Evolutionary conservation across 2,888 invertebrate genomes (phyloP).

Genomic region (Epistrophella euchroma): DNA sequence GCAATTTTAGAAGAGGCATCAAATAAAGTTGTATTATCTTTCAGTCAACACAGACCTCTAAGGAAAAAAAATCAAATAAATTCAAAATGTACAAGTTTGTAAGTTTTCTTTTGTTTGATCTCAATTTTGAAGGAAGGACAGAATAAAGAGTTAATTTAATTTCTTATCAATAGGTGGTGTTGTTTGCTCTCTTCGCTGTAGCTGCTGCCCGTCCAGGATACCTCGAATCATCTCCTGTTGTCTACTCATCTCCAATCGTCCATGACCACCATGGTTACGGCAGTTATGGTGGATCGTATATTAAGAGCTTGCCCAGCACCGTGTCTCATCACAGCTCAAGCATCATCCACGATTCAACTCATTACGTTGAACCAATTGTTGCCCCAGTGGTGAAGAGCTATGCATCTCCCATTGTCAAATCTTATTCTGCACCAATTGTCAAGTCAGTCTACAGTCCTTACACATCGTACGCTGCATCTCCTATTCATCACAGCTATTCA

Average conservation of each 20-base stretch:
- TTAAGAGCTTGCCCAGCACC: slow-evolving; percentile 84
- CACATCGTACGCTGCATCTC: slow-evolving; percentile 33
- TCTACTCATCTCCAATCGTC: slow-evolving; percentile 77
- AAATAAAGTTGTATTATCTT: slow-evolving; percentile 38
- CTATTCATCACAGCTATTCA: slow-evolving; percentile 62
- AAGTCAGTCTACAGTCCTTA: slow-evolving; percentile 71
- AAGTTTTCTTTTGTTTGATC: slow-evolving; percentile 54
- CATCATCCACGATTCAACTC: slow-evolving; percentile 83
- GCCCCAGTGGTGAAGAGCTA: slow-evolving; percentile 77
- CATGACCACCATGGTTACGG: slow-evolving; percentile 78
- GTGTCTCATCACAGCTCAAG: slow-evolving; percentile 84
- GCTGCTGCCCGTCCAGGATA: slow-evolving; percentile 82
- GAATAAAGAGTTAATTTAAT: not conserved
- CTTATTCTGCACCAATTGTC: slow-evolving; percentile 76
- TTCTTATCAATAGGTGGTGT: slow-evolving; percentile 78
- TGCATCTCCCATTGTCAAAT: slow-evolving; percentile 78
- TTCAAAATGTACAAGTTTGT: slow-evolving; percentile 82
- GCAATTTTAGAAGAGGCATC: slow-evolving; percentile 28
- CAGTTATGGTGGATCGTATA: slow-evolving; percentile 76
- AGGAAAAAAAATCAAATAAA: slow-evolving; percentile 52
- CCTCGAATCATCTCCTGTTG: slow-evolving; percentile 75
- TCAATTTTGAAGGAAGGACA: not conserved
- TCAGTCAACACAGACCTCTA: slow-evolving; percentile 80
- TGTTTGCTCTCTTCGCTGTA: slow-evolving; percentile 81
- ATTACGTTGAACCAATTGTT: slow-evolving; percentile 79